A percentile compares a stretch with the other conserved stretches of the same genome.
Evolutionary conservation across 2,113 vertebrate genomes (phyloP).

Genomic region (Erythrocercus mccallii): DNA sequence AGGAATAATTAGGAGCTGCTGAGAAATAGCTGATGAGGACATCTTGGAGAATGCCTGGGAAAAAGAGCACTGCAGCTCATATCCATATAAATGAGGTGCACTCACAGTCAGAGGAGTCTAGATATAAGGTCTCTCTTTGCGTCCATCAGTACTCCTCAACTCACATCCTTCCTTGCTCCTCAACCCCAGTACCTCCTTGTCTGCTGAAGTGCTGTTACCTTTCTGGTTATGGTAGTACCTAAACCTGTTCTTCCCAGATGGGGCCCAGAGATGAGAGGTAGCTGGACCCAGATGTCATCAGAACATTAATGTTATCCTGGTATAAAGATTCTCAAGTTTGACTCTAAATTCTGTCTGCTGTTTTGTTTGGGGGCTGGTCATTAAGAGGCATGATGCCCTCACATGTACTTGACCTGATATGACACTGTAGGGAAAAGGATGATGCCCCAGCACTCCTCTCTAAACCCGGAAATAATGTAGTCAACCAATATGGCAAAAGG

Average conservation of each 20-base stretch:
- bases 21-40: slow-evolving; percentile 15
- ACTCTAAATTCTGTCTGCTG: not conserved
- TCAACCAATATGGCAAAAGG: not conserved
- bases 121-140: not conserved
- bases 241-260: not conserved
- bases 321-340: not conserved
- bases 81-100: not conserved
- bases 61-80: not conserved
- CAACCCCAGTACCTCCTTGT: not conserved
- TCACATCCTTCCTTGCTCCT: not conserved
- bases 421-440: not conserved
- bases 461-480: not conserved
- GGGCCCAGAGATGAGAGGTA: not conserved
- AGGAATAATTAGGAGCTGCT: slow-evolving; percentile 42
- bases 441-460: not conserved
- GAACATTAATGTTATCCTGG: not conserved
- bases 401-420: not conserved
- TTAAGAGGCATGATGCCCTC: not conserved
- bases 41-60: not conserved
- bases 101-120: not conserved
- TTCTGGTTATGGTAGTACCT: not conserved
- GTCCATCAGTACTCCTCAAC: not conserved
- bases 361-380: not conserved
- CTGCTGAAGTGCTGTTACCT: not conserved
- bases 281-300: not conserved